Evolutionary conservation across 2,797 vertebrate genomes (phyloP).

Genomic region (Ceryle rudis): DNA sequence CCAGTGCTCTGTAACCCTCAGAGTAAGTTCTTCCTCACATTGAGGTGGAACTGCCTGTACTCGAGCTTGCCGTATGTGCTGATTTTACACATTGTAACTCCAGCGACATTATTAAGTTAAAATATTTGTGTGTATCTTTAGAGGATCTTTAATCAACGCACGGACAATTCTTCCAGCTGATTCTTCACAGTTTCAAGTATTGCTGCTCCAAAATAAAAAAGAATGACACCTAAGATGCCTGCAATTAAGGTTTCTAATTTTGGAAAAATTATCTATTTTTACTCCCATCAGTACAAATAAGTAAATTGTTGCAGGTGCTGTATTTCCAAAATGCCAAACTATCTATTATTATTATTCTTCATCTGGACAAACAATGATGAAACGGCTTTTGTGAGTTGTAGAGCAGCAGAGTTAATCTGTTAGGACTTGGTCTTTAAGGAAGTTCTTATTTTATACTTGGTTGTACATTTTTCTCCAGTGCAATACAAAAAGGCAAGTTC

Average conservation of each 20-base stretch:
- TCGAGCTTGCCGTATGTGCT: not conserved
- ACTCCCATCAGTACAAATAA: not conserved
- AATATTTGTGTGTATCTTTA: slow-evolving; percentile 11
- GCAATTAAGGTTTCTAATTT: slow-evolving; percentile 29
- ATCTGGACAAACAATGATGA: not conserved
- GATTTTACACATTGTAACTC: not conserved
- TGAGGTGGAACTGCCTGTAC: too few relatives aligned
- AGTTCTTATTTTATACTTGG: not conserved
- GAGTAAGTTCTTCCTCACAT: too few relatives aligned
- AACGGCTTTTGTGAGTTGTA: not conserved
- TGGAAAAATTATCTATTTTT: not conserved
- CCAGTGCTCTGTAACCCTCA: too few relatives aligned
- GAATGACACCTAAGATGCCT: slow-evolving; percentile 6
- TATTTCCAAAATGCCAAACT: not conserved
- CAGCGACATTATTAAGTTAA: not conserved
- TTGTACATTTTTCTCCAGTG: rapidly evolving
- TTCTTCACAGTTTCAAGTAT: not conserved
- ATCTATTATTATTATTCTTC: not conserved
- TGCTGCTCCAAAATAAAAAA: not conserved
- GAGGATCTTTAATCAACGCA: slow-evolving; percentile 41
- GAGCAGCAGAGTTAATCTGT: not conserved
- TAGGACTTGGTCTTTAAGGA: not conserved
- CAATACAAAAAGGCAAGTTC: not conserved
- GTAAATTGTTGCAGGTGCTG: not conserved
- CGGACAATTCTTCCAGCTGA: slow-evolving; percentile 33